Evolutionary conservation across 2,113 vertebrate genomes (phyloP).

Genomic region (Antechinus stuartii): DNA sequence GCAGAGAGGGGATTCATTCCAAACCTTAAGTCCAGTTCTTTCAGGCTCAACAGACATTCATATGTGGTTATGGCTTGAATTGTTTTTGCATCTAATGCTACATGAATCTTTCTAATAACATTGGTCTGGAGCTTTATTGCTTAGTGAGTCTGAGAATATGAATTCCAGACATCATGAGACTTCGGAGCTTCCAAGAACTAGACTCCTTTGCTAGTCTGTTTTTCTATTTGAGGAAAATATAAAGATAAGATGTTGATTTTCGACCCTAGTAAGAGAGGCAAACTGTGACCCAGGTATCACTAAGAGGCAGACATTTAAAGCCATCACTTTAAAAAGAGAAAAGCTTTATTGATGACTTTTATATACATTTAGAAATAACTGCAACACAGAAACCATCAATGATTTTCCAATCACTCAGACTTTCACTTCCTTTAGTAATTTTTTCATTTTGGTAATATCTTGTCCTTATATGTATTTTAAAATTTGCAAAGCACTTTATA

Average conservation of each 20-base stretch:
- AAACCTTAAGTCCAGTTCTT: background rate
- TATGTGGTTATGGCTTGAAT: slow-evolving; percentile 1
- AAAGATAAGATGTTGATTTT: background rate
- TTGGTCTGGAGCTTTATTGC: background rate
- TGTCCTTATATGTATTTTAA: background rate
- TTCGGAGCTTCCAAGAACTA: background rate
- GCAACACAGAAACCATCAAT: background rate
- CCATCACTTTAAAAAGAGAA: background rate
- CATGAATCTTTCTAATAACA: background rate
- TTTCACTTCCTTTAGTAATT: background rate
- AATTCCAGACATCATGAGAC: slow-evolving; percentile 6
- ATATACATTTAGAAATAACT: too few species aligned
- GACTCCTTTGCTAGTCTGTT: background rate
- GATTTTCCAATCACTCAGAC: background rate
- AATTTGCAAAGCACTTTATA: background rate
- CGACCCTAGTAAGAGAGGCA: background rate
- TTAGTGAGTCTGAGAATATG: background rate
- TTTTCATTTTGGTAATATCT: background rate
- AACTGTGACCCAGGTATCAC: background rate
- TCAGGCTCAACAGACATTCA: background rate
- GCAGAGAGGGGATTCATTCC: background rate
- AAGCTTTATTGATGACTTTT: background rate
- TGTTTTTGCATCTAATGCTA: background rate
- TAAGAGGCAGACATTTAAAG: background rate
- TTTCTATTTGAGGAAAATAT: background rate